Evolutionary conservation across 2,797 vertebrate genomes (phyloP), one percentile per base, ranked within the genome.

Genomic region (Carapus acus): DNA sequence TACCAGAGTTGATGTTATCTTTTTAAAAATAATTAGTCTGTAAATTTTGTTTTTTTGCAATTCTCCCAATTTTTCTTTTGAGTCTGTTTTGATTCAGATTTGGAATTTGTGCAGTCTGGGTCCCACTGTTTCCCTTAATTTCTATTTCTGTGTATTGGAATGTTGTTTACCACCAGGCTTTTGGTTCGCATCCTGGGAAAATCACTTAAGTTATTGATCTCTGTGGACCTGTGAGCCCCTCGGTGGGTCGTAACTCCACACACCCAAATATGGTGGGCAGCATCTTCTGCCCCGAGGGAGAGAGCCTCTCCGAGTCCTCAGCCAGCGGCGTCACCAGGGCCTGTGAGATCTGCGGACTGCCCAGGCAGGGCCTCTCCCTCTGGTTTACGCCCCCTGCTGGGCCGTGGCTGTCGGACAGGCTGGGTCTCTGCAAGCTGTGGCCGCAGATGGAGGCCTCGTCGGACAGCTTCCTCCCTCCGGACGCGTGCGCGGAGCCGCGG

Each of bases 401-500:
- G 24, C 66, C 45, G 6, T 73, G 85, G 66, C 82, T 77, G 0
- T 96, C 94, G 0, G 87, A 85, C 12, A 94, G 88, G 73, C 93
- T 94, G 45, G 93, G 93, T 2, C 87, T 79, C 50, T 87, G 91
- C 57, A 92, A 85, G 52, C 85, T 91, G 65, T 89, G 79, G 43
- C 89, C 91, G 43, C 87, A 97, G 68, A 97, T 95, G 53, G 91
- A 93, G 50, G 95, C 92, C 65, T 95, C 93, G 0, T 97, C 95
- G 0, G 94, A 98, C 73, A 93, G 89, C 38, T 94, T 97, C 44
- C 91, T 88, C 50, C 88, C 91, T 21, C 86, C 67, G 0, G 91
- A 88, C 1, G 92, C 90, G 69, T 91, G 93, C 58, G 86, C 20
- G 0, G 94, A 90, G 57, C 86, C 85, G 24, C 80, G 88, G 8